phyloP scores from a whole-genome alignment of 2,113 vertebrate genomes.

The Cercocebus atys region DNA sequence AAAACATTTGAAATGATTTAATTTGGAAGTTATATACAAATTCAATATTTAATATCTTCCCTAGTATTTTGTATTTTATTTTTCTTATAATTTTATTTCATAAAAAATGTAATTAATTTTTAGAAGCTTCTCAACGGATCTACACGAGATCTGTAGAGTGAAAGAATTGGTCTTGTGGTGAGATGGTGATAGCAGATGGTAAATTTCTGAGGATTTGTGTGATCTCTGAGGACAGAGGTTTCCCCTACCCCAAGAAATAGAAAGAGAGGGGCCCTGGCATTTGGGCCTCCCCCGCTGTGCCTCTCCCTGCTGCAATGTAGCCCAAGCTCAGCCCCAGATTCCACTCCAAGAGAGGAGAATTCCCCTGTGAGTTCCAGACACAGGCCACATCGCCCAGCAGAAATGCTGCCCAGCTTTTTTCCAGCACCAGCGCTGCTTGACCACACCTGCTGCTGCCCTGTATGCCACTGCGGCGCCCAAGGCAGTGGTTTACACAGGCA shows the following conservation, averaged over 20 bases:
- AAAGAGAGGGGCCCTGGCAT: background rate
- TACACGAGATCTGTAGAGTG: background rate
- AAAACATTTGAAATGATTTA: constrained; percentile 62
- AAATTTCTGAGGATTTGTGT: background rate
- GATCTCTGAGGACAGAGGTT: background rate
- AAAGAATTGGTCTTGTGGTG: background rate
- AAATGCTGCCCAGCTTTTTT: constrained; percentile 70
- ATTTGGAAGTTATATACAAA: constrained; percentile 53
- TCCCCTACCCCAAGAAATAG: background rate
- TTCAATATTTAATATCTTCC: constrained; percentile 61
- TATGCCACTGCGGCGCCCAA: constrained; percentile 79
- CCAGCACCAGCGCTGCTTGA: constrained; percentile 72
- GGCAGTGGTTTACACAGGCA: constrained; percentile 74
- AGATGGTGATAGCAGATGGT: background rate
- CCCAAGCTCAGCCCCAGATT: constrained; percentile 75
- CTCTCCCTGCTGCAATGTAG: constrained; percentile 32
- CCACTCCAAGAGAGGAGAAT: constrained; percentile 84
- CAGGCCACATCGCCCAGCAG: constrained; percentile 84
- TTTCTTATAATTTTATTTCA: constrained; percentile 63
- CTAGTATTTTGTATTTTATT: constrained; percentile 47
- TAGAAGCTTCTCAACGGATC: background rate
- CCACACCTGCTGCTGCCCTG: constrained; percentile 60
- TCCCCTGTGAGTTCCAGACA: constrained; percentile 79
- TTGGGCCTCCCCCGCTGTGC: background rate
- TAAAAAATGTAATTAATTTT: constrained; percentile 49